Evolutionary conservation across 1,140 invertebrate species (phyloP).

Genomic region (Conus betulinus): DNA sequence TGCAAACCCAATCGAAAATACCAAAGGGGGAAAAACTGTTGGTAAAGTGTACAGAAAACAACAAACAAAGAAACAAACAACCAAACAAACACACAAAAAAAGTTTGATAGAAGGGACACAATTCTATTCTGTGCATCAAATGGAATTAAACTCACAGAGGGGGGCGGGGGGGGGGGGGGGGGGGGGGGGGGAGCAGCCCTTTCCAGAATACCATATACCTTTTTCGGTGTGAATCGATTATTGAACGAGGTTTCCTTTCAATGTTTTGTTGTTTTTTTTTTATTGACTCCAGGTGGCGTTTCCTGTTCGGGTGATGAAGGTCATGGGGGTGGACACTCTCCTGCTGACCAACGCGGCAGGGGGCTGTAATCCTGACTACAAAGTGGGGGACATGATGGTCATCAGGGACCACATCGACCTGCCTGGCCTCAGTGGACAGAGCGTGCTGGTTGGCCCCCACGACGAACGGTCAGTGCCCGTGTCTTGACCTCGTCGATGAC

Average conservation of each 20-base stretch:
- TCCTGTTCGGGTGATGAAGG: constrained; percentile 95
- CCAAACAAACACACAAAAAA: too few species aligned
- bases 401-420: constrained; percentile 97
- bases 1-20: too few species aligned
- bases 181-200: too few species aligned
- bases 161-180: too few species aligned
- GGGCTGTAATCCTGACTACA: constrained; percentile 88
- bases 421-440: constrained; percentile 88
- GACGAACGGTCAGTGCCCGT: constrained; percentile 84
- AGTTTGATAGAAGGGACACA: too few species aligned
- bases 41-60: too few species aligned
- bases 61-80: too few species aligned
- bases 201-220: too few species aligned
- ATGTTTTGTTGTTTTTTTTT: background rate
- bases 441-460: constrained; percentile 92
- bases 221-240: background rate
- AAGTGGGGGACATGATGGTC: constrained; percentile 95
- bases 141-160: too few species aligned
- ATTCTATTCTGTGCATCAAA: too few species aligned
- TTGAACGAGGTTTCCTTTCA: background rate
- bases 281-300: constrained; percentile 85
- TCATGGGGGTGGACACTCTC: constrained; percentile 90
- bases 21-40: too few species aligned
- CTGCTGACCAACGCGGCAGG: constrained; percentile 96
- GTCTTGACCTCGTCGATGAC: too few species aligned